Evolutionary conservation across 2,888 invertebrate species (phyloP).

Genomic region (Dioctria rufipes): DNA sequence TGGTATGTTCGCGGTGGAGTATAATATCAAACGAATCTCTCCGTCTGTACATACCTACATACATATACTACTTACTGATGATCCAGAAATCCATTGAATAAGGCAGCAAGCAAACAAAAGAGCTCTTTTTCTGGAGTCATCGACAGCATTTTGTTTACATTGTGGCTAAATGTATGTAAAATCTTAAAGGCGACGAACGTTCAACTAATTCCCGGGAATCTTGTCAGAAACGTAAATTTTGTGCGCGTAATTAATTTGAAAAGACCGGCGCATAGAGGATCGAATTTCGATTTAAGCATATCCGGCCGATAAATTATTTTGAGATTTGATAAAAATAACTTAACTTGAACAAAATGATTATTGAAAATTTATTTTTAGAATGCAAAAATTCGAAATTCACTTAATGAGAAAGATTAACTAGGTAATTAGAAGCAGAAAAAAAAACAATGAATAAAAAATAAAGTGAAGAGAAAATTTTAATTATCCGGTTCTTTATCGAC

Average conservation of each 20-base stretch:
- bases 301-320: background rate
- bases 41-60: no score
- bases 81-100: no score
- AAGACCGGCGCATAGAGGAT: background rate
- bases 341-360: background rate
- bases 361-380: no score
- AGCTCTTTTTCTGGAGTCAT: background rate
- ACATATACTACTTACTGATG: no score
- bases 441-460: no score
- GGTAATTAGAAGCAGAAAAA: no score
- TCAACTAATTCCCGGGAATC: slow-evolving; percentile 3
- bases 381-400: no score
- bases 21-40: no score
- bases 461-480: no score
- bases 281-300: slow-evolving; percentile 9
- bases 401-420: no score
- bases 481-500: no score
- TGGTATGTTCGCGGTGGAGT: no score
- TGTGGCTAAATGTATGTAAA: background rate
- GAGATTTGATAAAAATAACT: background rate
- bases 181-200: background rate
- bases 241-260: background rate
- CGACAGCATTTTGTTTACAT: background rate
- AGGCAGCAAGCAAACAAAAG: background rate
- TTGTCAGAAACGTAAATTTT: slow-evolving; percentile 13